Evolutionary conservation across 1,140 invertebrate genomes (phyloP), one percentile per base, ranked within the genome.

Genomic region (Anastrepha ludens): DNA sequence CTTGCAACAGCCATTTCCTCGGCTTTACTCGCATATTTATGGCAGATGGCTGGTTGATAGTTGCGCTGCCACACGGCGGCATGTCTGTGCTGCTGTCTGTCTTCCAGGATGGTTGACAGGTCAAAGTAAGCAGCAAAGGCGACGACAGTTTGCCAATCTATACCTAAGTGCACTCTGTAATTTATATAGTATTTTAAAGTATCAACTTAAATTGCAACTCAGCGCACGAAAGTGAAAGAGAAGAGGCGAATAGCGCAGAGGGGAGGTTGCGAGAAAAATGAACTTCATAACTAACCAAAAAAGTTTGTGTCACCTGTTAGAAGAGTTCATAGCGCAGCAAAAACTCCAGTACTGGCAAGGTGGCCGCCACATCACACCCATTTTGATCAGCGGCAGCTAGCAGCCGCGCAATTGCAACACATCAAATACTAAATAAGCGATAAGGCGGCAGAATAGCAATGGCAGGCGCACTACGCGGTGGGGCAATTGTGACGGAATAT

Each of bases 271-370:
- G 67, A 41, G 3, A 15, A 67, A 47, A 44, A 74, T 74, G 39
- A 74, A 74, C 67, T 74, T 74, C 67, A 44, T 74, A 74, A 74
- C 67, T 74, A 55, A 74, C 41, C 67, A 41, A 74, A 74, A 74
- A 74, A 74, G 67, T 74, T 74, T 17, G 44, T 47, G 67, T 74
- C 67, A 74, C 41, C 41, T 74, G 67, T 17, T 44, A 74, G 44
- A 74, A 44, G 67, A 74, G 67, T 74, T 74, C 41, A 74, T 74
- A 44, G 41, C 13, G 41, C 13, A 39, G 39, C 41, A 13, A 74
- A 55, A 11, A 11, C 50, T 55, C 11, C 50, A 55, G 6, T 2
- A 55, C 1, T 55, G 50, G 50, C 50, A 6, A 55, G 50, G 50
- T 55, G 50, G 11, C 3, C 3, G 50, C 50, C 6, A 55, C 50